A percentile compares a stretch with the other conserved stretches of the same genome.
Evolutionary conservation across 2,888 invertebrate species (phyloP).

Genomic region (Halocaridina rubra): DNA sequence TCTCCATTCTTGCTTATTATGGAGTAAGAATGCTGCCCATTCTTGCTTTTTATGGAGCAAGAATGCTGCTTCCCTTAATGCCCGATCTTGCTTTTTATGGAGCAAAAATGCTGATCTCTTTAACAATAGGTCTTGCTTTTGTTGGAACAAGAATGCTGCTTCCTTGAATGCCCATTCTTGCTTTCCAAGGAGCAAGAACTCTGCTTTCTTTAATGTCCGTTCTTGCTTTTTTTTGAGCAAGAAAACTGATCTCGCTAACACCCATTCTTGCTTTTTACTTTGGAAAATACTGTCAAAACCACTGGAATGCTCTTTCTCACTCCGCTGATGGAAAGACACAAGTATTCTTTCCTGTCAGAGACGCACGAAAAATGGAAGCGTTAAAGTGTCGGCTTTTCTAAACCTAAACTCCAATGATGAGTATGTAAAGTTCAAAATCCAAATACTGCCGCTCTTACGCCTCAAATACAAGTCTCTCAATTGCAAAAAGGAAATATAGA

Average conservation of each 20-base stretch:
- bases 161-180: no score
- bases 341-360: constrained; percentile 41
- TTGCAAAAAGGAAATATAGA: background rate
- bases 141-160: no score
- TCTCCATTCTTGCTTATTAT: background rate
- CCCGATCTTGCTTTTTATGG: no score
- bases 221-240: background rate
- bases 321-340: background rate
- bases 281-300: background rate
- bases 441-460: constrained; percentile 4
- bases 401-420: constrained; percentile 14
- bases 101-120: no score
- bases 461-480: background rate
- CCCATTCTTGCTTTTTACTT: background rate
- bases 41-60: no score
- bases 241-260: background rate
- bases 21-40: background rate
- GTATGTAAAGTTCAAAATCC: background rate
- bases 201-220: no score
- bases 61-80: no score
- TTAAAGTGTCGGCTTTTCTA: constrained; percentile 14
- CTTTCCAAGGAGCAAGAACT: no score
- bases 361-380: background rate
- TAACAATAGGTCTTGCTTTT: no score
- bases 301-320: background rate